A percentile compares a stretch with the other conserved stretches of the same genome.
phyloP scores from a whole-genome alignment of 1,140 invertebrate species.

The Lasioglossum albipes region DNA sequence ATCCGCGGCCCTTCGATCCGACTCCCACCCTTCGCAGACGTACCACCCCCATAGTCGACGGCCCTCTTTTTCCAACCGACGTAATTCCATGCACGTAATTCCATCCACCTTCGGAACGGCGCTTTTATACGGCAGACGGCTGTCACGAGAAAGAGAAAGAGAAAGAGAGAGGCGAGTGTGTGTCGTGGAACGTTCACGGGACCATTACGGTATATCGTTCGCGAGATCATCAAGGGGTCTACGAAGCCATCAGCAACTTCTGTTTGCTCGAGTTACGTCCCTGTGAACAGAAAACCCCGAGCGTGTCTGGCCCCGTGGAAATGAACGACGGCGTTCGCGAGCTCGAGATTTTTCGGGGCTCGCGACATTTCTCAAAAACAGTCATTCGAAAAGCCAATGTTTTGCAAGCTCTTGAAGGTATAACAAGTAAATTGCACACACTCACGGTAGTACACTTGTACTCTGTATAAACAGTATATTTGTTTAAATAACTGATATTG shows the following conservation, averaged over 20 bases:
- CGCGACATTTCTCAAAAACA: too few relatives aligned
- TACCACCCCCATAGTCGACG: background rate
- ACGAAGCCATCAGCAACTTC: conserved; percentile 12
- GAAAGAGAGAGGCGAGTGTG: too few relatives aligned
- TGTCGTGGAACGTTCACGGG: conserved; percentile 22
- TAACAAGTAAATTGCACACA: too few relatives aligned
- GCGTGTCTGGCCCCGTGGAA: too few relatives aligned
- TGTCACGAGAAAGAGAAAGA: background rate
- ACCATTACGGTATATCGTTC: conserved; percentile 28
- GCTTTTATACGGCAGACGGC: conserved; percentile 35
- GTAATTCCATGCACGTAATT: conserved; percentile 64
- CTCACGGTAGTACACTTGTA: too few relatives aligned
- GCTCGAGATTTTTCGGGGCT: too few relatives aligned
- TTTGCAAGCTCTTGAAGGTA: too few relatives aligned
- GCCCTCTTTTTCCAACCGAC: conserved; percentile 31
- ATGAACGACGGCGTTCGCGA: too few relatives aligned
- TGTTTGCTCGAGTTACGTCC: background rate
- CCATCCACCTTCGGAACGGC: conserved; percentile 53
- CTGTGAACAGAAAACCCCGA: background rate
- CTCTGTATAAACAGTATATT: too few relatives aligned
- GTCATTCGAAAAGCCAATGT: too few relatives aligned
- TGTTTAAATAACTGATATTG: too few relatives aligned
- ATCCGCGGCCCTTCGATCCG: conserved; percentile 22
- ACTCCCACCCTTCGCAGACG: background rate
- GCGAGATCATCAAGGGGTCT: conserved; percentile 13